Conservation (phyloP, 1,140 invertebrate species). For the Drosophila pallidifrons region DNA sequence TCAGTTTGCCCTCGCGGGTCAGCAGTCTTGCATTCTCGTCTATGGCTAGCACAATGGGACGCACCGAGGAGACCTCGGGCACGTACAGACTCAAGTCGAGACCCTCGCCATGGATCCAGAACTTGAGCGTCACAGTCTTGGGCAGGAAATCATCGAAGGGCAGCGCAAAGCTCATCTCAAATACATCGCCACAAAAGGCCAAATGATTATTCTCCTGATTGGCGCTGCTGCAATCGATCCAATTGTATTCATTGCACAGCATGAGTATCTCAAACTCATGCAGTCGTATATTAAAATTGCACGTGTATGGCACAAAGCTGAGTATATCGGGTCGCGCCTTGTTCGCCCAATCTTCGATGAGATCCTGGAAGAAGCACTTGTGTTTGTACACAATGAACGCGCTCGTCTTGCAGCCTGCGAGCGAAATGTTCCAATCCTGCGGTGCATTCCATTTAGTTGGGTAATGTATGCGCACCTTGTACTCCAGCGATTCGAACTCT, state of each 20-base stretch:
- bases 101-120: constrained; percentile 97
- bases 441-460: constrained; percentile 97
- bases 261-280: constrained; percentile 98
- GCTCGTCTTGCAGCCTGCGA: constrained; percentile 97
- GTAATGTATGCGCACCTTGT: constrained; percentile 92
- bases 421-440: constrained; percentile 95
- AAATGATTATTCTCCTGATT: constrained; percentile 97
- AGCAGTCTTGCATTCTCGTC: constrained; percentile 95
- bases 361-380: constrained; percentile 97
- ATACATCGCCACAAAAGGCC: constrained; percentile 96
- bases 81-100: constrained; percentile 95
- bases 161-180: constrained; percentile 96
- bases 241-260: constrained; percentile 98
- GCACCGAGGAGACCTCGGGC: constrained; percentile 95
- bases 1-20: constrained; percentile 89
- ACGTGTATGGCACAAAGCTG: constrained; percentile 98
- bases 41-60: constrained; percentile 92
- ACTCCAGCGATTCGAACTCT: constrained; percentile 97
- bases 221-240: constrained; percentile 98
- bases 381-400: constrained; percentile 96
- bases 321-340: constrained; percentile 96
- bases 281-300: constrained; percentile 95
- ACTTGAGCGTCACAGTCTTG: constrained; percentile 92
- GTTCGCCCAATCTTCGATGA: constrained; percentile 98
- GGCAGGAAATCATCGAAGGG: constrained; percentile 97